These are phyloP conservation scores for Philonicus albiceps DNA, from an alignment of 2,888 invertebrate species.

Conservation along the genomic window DNA sequence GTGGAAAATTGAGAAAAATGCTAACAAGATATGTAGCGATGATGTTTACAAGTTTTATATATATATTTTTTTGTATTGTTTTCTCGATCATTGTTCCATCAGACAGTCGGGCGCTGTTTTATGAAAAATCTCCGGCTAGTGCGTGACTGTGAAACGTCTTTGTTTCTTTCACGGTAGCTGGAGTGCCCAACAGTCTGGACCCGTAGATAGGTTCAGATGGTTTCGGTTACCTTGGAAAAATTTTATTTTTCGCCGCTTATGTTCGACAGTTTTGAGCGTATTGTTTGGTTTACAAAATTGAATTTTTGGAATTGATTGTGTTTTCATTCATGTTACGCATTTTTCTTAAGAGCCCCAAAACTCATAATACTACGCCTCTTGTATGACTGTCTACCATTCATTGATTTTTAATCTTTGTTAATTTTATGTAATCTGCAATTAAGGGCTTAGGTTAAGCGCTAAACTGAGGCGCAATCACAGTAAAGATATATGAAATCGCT, in stretches of 20 bases:
- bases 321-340: neutral
- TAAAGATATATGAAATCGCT: no score
- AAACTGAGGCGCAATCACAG: no score
- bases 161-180: conserved; percentile 8
- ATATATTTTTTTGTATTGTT: neutral
- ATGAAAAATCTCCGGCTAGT: neutral
- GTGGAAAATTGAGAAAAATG: neutral
- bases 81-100: neutral
- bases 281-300: neutral
- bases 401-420: no score
- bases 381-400: neutral
- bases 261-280: neutral
- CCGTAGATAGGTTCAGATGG: neutral
- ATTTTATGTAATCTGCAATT: no score
- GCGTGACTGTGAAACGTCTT: neutral
- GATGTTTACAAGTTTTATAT: neutral
- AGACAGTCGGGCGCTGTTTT: neutral
- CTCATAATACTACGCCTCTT: neutral
- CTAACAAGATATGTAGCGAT: neutral
- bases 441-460: no score
- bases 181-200: neutral
- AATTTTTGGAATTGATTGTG: neutral
- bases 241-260: neutral
- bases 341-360: neutral
- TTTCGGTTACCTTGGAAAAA: neutral